A percentile compares a stretch with the other conserved stretches of the same genome.
Conservation (phyloP, 2,797 vertebrate genomes). For the Lutjanus argentimaculatus region DNA sequence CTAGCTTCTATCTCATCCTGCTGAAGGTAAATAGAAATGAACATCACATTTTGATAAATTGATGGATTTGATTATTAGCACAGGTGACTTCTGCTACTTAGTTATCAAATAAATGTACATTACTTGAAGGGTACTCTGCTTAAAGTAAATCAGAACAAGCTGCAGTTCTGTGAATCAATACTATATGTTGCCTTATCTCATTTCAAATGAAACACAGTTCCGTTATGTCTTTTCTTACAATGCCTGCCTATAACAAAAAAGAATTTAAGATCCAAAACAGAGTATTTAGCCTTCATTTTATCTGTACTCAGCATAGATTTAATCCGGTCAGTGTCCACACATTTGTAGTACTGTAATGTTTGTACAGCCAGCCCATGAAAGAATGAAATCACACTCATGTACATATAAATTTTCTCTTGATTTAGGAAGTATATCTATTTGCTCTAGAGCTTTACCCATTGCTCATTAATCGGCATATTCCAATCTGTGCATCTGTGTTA, state of each 20-base stretch:
- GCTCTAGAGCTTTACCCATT: slow-evolving; percentile 29
- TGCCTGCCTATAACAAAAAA: slow-evolving; percentile 24
- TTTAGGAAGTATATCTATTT: slow-evolving; percentile 31
- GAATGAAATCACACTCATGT: slow-evolving; percentile 28
- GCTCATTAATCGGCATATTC: slow-evolving; percentile 29
- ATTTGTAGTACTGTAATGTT: slow-evolving; percentile 22
- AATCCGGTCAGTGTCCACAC: slow-evolving; percentile 6
- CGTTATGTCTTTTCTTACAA: slow-evolving; percentile 29
- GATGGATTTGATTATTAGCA: slow-evolving; percentile 34
- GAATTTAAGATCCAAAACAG: slow-evolving; percentile 26
- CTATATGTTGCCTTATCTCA: slow-evolving; percentile 62
- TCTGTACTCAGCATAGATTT: slow-evolving; percentile 2
- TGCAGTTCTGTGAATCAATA: slow-evolving; percentile 45
- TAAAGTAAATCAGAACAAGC: slow-evolving; percentile 44
- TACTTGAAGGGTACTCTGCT: slow-evolving; percentile 51
- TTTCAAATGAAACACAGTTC: slow-evolving; percentile 24
- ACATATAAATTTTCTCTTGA: slow-evolving; percentile 18
- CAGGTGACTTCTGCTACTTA: slow-evolving; percentile 41
- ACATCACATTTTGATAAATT: slow-evolving; percentile 44
- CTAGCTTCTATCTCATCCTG: slow-evolving; percentile 45
- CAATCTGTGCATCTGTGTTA: slow-evolving; percentile 43
- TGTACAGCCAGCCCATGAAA: slow-evolving; percentile 21
- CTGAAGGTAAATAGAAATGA: slow-evolving; percentile 41
- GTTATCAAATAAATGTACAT: slow-evolving; percentile 42
- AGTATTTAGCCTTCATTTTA: slow-evolving; percentile 28